Conservation (phyloP, 2,797 vertebrate species). For the Propithecus perrieri region DNA sequence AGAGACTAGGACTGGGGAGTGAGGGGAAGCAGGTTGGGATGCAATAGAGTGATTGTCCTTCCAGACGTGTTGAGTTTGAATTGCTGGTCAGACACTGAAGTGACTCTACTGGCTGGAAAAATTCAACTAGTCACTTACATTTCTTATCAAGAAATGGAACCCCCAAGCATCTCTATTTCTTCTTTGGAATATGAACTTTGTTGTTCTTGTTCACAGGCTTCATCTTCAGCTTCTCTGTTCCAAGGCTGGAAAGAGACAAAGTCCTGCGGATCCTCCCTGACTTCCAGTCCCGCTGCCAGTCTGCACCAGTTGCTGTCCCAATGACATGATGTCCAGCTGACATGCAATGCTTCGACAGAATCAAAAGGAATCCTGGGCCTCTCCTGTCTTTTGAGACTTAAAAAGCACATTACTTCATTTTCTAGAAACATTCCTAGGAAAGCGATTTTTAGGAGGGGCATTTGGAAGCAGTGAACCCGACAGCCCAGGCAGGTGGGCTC, state of each 20-base stretch:
- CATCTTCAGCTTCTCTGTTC: conserved; percentile 41
- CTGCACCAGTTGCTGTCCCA: background rate
- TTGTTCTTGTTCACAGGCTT: conserved; percentile 37
- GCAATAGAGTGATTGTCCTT: background rate
- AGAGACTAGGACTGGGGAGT: background rate
- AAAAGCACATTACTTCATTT: conserved; percentile 48
- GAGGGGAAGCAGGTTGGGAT: background rate
- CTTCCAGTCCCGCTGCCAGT: background rate
- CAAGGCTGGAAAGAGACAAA: background rate
- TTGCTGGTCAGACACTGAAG: background rate
- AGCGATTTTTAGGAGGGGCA: background rate
- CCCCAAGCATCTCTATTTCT: background rate
- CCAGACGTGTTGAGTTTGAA: background rate
- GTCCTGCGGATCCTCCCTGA: background rate
- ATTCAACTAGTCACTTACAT: background rate
- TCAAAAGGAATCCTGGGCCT: background rate
- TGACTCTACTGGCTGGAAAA: background rate
- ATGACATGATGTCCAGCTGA: background rate
- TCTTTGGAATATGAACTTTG: conserved; percentile 18
- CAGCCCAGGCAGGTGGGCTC: background rate
- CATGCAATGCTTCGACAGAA: background rate
- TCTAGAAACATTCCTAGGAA: conserved; percentile 44
- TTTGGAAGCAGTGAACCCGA: conserved; percentile 54
- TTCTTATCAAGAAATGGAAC: background rate
- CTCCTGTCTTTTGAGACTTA: conserved; percentile 63